Conservation (phyloP, 2,797 vertebrate species). For the Spea hammondii region DNA sequence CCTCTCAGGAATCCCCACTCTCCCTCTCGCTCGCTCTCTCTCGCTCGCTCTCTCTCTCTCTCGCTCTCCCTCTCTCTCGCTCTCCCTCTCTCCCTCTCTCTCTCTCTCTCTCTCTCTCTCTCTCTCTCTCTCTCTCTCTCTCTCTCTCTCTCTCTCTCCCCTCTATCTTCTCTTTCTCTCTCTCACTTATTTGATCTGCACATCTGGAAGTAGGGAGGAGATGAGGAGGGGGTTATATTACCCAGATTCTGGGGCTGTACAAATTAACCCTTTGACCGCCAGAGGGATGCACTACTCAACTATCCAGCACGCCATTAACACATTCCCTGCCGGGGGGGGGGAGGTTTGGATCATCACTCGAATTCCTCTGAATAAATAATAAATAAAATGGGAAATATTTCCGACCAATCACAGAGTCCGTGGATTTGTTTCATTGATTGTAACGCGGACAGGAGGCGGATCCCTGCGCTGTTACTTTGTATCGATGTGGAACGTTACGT, state of each 20-base stretch:
- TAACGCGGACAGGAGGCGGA: too few relatives aligned
- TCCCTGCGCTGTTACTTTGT: background rate
- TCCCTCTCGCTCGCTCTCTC: conserved; percentile 7
- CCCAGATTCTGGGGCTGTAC: conserved; percentile 12
- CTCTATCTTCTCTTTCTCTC: conserved; percentile 11
- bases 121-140: conserved; percentile 10
- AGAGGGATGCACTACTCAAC: too few relatives aligned
- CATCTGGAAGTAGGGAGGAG: conserved; percentile 44
- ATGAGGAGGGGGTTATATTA: conserved; percentile 4
- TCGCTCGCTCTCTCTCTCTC: background rate
- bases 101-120: conserved; percentile 24
- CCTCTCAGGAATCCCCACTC: conserved; percentile 41
- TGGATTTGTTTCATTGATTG: too few relatives aligned
- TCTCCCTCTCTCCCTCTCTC: too few relatives aligned
- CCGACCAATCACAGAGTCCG: background rate
- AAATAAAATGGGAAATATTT: background rate
- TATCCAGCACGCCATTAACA: too few relatives aligned
- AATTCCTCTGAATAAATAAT: too few relatives aligned
- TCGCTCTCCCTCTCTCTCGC: background rate
- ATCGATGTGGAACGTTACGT: background rate
- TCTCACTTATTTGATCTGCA: conserved; percentile 44
- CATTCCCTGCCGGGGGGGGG: background rate
- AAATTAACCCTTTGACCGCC: conserved; percentile 22
- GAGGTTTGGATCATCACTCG: too few relatives aligned
- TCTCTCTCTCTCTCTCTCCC: conserved; percentile 24